Evolutionary conservation across 2,888 invertebrate species (phyloP), one percentile per base, ranked within the genome.

Genomic region (Monoplex corrugatus): DNA sequence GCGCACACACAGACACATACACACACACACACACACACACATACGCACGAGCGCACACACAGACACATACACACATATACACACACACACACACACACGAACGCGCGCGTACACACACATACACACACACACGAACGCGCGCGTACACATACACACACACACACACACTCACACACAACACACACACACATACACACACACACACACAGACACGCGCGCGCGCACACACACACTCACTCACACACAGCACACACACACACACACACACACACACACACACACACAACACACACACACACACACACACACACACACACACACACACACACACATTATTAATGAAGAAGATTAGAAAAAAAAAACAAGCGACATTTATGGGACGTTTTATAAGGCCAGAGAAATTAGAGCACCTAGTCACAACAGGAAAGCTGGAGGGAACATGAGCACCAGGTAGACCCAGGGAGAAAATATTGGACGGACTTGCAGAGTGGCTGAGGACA

Each of bases 11-110:
- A 23, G 13, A 6, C 19, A 6, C 23, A 32, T 19, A 32, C 38
- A 86, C n/a, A 86, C n/a, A 57, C 28, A 63, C n/a, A 86, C 35
- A 83, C n/a, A 83, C 35, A 83, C 57, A 57, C 57, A 57, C 57
- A 57, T 28, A 57, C 57, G 28, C 2, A 57, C 57, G 28, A 16
- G 28, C 57, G 28, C 57, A 57, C 57, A 57, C 57, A 57, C 57
- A 57, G 2, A 78, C 38, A 78, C 5, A 78, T n/a, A 23, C 23
- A 63, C 19, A 63, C 16, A 19, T 63, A 19, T 19, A 16, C 32
- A 78, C 32, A 78, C 13, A 78, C n/a, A n/a, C n/a, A n/a, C n/a
- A n/a, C 8, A 13, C 16, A 16, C n/a, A n/a, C n/a, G n/a, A n/a
- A n/a, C n/a, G n/a, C n/a, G n/a, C n/a, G n/a, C n/a, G n/a, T n/a